Base-by-base conservation (phyloP, 1,140 invertebrate genomes). In the Nasonia giraulti region DNA sequence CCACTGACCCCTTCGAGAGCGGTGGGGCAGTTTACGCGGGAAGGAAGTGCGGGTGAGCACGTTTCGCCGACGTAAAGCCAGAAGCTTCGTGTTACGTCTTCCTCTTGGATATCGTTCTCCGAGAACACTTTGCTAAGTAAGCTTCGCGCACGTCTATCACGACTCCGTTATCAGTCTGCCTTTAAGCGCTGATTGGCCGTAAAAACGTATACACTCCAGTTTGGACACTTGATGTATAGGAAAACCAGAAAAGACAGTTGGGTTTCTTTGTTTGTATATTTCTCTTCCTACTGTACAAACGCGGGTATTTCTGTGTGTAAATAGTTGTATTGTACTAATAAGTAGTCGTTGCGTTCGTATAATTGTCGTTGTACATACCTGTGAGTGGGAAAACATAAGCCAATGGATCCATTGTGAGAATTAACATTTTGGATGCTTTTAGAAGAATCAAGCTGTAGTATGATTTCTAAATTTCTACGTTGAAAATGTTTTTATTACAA, bases 1-100 rank as follows among this genome's bases (percentile, higher is more conserved):
- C 68, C 68, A 27, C 27, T 33, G 68, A 71, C 68, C 23, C 10
- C 68, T 4, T 14, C 31, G 0, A 2, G 1, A 7, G 33, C 33
- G 33, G 14, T 31, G 47, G 27, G 71, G 27, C 50, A 44, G 66
- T 85, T 85, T 85, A 84, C 76, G 82, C 82, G 82, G 82, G 82
- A 84, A 84, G 23, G 27, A 75, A 82, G 27, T 62, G 66, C 44
- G 23, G 50, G 23, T 6, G 62, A 82, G 55, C 82, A 78, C 75
- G 27, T 77, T 71, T 78, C 33, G 50, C 73, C 50, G 31, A 66
- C 23, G 4, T 2, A 23, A 44, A 62, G 17, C 20, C 14, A 1
- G 20, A 44, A n/a, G 7, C 20, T 77, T 77, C n/a, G 75, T 27
- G 4, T 17, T 14, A 27, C 7, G 75, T 77, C 75, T 77, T 77